Evolutionary conservation across 2,797 vertebrate genomes (phyloP).

Genomic region (Malurus leucopterus): DNA sequence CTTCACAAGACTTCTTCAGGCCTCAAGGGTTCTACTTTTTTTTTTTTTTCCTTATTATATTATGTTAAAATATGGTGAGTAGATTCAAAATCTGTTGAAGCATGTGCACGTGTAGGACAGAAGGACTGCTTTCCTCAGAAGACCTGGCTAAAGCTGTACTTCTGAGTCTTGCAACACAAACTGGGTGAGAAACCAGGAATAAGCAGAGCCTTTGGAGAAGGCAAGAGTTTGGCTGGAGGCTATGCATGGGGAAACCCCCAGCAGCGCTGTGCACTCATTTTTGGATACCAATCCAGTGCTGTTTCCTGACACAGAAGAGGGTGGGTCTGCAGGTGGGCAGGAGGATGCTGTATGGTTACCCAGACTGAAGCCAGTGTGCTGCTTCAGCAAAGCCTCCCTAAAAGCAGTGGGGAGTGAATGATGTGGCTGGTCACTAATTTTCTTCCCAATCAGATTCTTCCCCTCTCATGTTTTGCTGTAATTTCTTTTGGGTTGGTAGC

Average conservation of each 20-base stretch:
- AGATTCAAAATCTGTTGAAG: neutral
- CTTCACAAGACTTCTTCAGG: neutral
- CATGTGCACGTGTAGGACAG: rapidly evolving
- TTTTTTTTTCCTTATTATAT: neutral
- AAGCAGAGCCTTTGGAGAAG: neutral
- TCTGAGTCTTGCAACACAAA: neutral
- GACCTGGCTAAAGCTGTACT: neutral
- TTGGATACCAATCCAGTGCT: neutral
- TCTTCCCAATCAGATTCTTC: neutral
- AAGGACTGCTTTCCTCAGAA: neutral
- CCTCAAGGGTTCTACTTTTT: neutral
- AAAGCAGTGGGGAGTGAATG: neutral
- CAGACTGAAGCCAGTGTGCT: rapidly evolving
- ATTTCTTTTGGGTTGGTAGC: neutral
- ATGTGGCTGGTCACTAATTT: neutral
- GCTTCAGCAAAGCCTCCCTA: neutral
- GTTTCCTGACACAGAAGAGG: neutral
- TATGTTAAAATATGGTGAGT: neutral
- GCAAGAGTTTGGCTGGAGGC: neutral
- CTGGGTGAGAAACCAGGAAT: neutral
- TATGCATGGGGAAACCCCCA: rapidly evolving
- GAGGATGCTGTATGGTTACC: rapidly evolving
- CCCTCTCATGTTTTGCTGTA: neutral
- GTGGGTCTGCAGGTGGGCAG: neutral
- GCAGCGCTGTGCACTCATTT: neutral